Base-by-base conservation (phyloP, 2,797 vertebrate genomes). In the Varecia variegata region DNA sequence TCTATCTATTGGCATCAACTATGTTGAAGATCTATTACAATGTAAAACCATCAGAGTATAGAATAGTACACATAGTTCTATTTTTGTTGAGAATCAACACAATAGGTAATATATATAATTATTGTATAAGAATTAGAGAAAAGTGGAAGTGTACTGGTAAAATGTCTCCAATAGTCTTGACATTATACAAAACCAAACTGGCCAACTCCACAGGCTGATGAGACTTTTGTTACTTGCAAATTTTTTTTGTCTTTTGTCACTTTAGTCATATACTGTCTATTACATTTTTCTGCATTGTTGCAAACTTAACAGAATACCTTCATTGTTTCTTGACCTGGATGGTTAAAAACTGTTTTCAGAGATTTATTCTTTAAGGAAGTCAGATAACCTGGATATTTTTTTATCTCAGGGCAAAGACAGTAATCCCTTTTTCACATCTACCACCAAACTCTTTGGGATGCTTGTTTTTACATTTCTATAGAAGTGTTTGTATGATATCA, bases 281-380 rank as follows among this genome's bases (percentile, higher is more conserved):
- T 88, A 40, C 38, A 38, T 52, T 93, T 95, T 45, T 62, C 45
- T 91, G 60, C 45, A 74, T 5, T 58, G 67, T 52, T 94, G 15
- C 32, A 60, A 62, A 43, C 5, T 86, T 17, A 73, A 5, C 43
- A 68, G 30, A 11, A 83, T 50, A 35, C 52, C 25, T 71, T 90
- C 30, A 7, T 71, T 60, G 21, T n/a, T 88, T 96, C 54, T 87
- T 88, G 38, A 10, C 40, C 74, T 85, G 5, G 15, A 56, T 30
- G 8, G 12, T 81, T 85, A 88, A 95, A 95, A 94, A 27, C 35
- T 54, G 30, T 96, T 81, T 76, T 80, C 58, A 89, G 43, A 86
- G 43, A 32, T 43, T 74, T 76, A 68, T 47, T 56, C 32, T 17
- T 79, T 47, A 82, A 77, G 45, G 13, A 3, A 56, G 12, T 54